Base-by-base conservation (phyloP, 1,140 invertebrate genomes). In the Phymastichus coffea region DNA sequence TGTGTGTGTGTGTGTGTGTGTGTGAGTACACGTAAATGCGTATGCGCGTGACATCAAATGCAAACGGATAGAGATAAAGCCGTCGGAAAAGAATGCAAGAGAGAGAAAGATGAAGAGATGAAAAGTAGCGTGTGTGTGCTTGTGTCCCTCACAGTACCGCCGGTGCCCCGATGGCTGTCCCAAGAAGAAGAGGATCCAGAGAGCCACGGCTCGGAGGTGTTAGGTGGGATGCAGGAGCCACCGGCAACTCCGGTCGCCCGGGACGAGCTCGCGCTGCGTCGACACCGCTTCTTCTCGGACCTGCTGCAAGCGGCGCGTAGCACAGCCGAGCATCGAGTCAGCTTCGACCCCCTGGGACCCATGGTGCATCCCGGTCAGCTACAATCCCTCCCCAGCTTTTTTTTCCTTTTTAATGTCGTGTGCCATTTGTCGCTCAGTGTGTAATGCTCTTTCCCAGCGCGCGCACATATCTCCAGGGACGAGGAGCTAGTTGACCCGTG, bases 261-360 rank as follows among this genome's bases (percentile, higher is more conserved):
- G 38, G 89, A 91, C 73, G 88, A 91, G 72, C 74, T 91, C 63
- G 88, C 88, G 57, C 75, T 91, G 59, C 81, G 88, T 38, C 82
- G 88, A 46, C 88, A 90, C 73, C 80, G 88, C 64, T 87, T 90
- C 72, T 90, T 91, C 74, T 88, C 88, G 38, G 88, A 90, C 66
- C 80, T 91, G 51, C 81, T 91, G 43, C 83, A 84, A 60, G 88
- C 87, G 61, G 84, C 87, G 25, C 83, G 87, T 71, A 85, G 84
- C 55, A 85, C 87, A 37, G 82, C 84, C n/a, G 87, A 88, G 70
- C 88, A 90, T 75, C 85, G 85, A 69, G 88, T 89, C 61, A 82
- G 86, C 55, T 90, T 89, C 75, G 86, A 89, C 75, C 87, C 87
- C 14, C 78, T 88, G 20, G 87, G 86, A 69, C 86, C 88, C 22